Base-by-base conservation (phyloP, 2,888 invertebrate species). In the Mimachlamys varia region DNA sequence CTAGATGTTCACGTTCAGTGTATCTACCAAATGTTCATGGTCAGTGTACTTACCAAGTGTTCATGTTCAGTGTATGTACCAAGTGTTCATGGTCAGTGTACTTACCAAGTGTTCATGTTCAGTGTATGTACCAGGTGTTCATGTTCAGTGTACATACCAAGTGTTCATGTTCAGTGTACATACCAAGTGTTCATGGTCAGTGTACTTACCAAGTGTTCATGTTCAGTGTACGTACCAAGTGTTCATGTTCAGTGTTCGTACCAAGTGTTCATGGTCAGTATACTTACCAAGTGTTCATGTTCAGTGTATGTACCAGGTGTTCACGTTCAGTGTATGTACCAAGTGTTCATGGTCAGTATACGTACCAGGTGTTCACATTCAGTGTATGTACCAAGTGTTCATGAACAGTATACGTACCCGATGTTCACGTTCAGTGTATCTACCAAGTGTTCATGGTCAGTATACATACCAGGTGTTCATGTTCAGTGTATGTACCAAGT, bases 71-170 rank as follows among this genome's bases (percentile, higher is more conserved):
- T 44, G 44, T 0, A 89, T 93, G 91, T 91, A 96, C 96, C 94
- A 95, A 91, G 44, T 95, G 94, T 92, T 96, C 96, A 53, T 95
- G 92, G 90, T 96, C 96, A 38, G 94, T 94, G 90, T 94, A 95
- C 3, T 5, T 44, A 95, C 94, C 87, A 94, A 93, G 90, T 95
- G 95, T 93, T 96, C 44, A 7, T 7, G 44, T 44, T 44, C 44
- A 44, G 44, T 44, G 44, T 44, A 44, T 7, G 7, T 44, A 62
- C 62, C 62, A 62, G 62, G 27, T 62, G 62, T 62, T 62, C 62
- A 0, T 27, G 19, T 44, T 44, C 44, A 44, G 44, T 44, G 44
- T 44, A 44, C 62, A 22, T 62, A 62, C 62, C 62, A 62, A 27
- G 10, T 62, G 62, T 62, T 62, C 62, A 0, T 27, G 22, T n/a